Conservation (phyloP, 1,140 invertebrate genomes). For the Drosophila nebulosa region DNA sequence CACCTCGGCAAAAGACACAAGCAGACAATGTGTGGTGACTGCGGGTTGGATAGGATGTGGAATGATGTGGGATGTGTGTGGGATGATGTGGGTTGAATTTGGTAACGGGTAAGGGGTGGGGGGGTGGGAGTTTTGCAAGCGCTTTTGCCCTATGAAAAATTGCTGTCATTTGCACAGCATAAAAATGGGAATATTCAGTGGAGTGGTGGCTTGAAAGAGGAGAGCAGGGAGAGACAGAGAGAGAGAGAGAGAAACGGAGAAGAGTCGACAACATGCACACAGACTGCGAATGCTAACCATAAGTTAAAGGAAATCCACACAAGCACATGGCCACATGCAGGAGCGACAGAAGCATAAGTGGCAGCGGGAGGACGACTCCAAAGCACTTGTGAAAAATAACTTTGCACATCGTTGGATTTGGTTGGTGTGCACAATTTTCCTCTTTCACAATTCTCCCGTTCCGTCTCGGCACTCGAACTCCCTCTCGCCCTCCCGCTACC, state of each 20-base stretch:
- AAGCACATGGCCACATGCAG: slow-evolving; percentile 74
- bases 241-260: too few species aligned
- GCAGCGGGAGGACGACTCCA: slow-evolving; percentile 44
- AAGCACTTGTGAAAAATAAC: slow-evolving; percentile 79
- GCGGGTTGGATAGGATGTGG: neutral
- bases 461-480: neutral
- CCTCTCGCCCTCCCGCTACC: too few species aligned
- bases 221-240: too few species aligned
- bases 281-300: slow-evolving; percentile 59
- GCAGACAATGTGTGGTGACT: slow-evolving; percentile 9
- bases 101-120: too few species aligned
- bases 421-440: slow-evolving; percentile 61
- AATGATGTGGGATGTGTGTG: slow-evolving; percentile 8
- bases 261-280: slow-evolving; percentile 20
- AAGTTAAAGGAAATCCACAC: slow-evolving; percentile 77
- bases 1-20: slow-evolving; percentile 56
- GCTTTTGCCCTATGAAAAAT: slow-evolving; percentile 77
- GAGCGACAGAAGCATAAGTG: slow-evolving; percentile 40
- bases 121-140: too few species aligned
- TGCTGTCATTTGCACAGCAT: slow-evolving; percentile 79
- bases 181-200: slow-evolving; percentile 67
- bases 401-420: slow-evolving; percentile 79
- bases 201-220: neutral
- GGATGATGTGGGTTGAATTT: slow-evolving; percentile 2
- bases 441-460: neutral